Evolutionary conservation across 2,797 vertebrate species (phyloP).

Genomic region (Chaetodon trifasciatus): DNA sequence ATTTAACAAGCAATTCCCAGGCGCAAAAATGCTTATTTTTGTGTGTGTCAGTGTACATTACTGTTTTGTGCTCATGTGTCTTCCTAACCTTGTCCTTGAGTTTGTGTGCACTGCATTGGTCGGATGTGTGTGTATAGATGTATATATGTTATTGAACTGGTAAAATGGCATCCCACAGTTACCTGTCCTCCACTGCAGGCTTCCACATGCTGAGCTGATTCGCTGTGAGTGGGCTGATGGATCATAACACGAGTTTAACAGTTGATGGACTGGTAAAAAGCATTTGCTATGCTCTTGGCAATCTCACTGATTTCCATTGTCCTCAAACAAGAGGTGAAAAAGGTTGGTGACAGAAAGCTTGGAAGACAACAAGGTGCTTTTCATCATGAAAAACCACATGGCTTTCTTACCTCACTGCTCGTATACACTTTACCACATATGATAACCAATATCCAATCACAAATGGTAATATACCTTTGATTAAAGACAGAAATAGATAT

Average conservation of each 20-base stretch:
- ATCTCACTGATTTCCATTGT: constrained; percentile 45
- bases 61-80: not conserved
- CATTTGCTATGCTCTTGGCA: constrained; percentile 40
- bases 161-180: constrained; percentile 17
- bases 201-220: constrained; percentile 50
- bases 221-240: constrained; percentile 50
- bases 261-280: constrained; percentile 67
- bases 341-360: constrained; percentile 34
- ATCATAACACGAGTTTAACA: constrained; percentile 57
- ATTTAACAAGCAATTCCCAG: not conserved
- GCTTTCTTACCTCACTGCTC: not conserved
- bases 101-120: not conserved
- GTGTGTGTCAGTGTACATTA: not conserved
- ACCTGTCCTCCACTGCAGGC: constrained; percentile 23
- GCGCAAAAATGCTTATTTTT: not conserved
- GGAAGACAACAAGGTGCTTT: constrained; percentile 13
- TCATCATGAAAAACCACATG: not conserved
- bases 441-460: constrained; percentile 42
- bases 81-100: not conserved
- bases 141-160: not conserved
- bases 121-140: not conserved
- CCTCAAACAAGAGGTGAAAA: constrained; percentile 27
- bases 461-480: constrained; percentile 41
- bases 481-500: constrained; percentile 52
- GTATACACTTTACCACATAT: not conserved